These are phyloP conservation scores for Andrena minutula DNA, from an alignment of 2,888 invertebrate species.

Conservation along the genomic window DNA sequence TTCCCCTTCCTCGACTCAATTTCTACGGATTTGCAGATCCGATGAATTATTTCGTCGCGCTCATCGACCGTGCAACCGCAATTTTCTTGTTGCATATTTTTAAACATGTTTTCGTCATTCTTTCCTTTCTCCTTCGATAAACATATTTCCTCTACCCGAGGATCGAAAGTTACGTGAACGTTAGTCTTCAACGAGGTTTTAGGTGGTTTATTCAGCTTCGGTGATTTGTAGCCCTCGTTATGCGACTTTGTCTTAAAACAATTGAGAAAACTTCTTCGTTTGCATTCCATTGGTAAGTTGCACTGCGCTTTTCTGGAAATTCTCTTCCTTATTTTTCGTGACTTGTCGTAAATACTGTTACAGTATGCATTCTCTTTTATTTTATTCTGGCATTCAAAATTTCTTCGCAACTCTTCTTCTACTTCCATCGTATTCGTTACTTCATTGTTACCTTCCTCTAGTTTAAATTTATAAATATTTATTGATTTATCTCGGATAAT, in stretches of 20 bases:
- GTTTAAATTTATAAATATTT: not conserved
- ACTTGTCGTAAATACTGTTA: not conserved
- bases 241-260: slow-evolving; percentile 53
- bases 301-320: slow-evolving; percentile 73
- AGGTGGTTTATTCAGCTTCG: slow-evolving; percentile 18
- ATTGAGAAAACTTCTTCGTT: slow-evolving; percentile 43
- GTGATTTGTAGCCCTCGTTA: not conserved
- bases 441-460: not conserved
- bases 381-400: slow-evolving; percentile 1
- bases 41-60: not conserved
- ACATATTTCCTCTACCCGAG: not conserved
- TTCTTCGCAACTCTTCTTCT: not conserved
- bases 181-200: slow-evolving; percentile 8
- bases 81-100: not conserved
- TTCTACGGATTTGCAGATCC: not conserved
- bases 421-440: not conserved
- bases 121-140: not conserved
- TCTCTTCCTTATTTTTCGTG: slow-evolving; percentile 40
- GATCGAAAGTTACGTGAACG: not conserved
- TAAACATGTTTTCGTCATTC: not conserved
- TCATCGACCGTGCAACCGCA: not conserved
- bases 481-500: not conserved
- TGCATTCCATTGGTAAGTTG: slow-evolving; percentile 29
- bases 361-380: not conserved
- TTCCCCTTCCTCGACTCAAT: not conserved